Evolutionary conservation across 1,140 invertebrate genomes (phyloP).

Genomic region (Anastrepha obliqua): DNA sequence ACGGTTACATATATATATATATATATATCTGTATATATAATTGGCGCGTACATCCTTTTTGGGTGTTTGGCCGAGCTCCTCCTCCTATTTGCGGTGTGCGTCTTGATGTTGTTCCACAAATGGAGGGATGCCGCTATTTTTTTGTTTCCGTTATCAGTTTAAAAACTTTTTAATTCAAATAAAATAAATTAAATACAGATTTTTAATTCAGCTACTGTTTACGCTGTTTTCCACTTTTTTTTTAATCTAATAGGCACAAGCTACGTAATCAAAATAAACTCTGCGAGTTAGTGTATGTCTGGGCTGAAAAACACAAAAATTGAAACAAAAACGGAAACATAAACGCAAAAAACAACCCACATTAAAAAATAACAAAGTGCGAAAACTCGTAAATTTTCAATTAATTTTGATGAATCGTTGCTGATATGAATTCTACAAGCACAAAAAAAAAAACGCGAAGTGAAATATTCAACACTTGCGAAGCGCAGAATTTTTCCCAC

Average conservation of each 20-base stretch:
- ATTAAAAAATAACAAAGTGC: conserved; percentile 24
- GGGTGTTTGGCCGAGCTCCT: too few species aligned
- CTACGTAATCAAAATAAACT: not conserved
- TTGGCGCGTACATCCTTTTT: too few species aligned
- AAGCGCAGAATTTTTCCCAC: conserved; percentile 14
- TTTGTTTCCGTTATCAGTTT: too few species aligned
- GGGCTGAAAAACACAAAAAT: not conserved
- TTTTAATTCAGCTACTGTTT: not conserved
- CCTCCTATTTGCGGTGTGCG: too few species aligned
- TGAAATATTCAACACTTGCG: not conserved
- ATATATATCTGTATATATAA: too few species aligned
- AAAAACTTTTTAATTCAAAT: not conserved
- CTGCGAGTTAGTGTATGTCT: not conserved
- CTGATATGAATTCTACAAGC: conserved; percentile 43
- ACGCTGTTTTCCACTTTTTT: not conserved
- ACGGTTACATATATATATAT: too few species aligned
- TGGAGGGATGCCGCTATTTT: too few species aligned
- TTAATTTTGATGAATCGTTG: conserved; percentile 52
- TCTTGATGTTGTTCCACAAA: too few species aligned
- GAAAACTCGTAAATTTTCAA: conserved; percentile 53
- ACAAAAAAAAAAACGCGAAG: not conserved
- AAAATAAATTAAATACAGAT: not conserved
- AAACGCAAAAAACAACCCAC: not conserved
- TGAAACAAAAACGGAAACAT: not conserved
- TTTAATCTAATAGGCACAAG: not conserved